These are phyloP conservation scores for Brachyhypopomus gauderio DNA, from an alignment of 2,113 vertebrate species.

Conservation along the genomic window DNA sequence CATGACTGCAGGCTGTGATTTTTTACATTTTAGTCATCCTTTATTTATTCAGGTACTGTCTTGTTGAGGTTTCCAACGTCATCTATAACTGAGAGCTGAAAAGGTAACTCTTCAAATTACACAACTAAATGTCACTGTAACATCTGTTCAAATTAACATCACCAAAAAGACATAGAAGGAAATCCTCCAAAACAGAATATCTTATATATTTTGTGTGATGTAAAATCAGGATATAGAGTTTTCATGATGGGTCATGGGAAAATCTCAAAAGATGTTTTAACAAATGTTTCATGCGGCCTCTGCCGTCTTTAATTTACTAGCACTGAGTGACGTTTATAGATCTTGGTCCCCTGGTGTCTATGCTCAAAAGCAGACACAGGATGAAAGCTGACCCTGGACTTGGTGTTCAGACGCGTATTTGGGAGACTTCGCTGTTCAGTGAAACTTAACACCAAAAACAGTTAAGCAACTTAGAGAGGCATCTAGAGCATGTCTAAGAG, in stretches of 20 bases:
- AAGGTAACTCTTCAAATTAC: background rate
- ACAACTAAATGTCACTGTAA: background rate
- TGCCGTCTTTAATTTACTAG: background rate
- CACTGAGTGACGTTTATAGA: slow-evolving; percentile 5
- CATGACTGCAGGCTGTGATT: background rate
- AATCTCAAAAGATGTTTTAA: background rate
- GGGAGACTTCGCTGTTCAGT: background rate
- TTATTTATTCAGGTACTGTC: slow-evolving; percentile 5
- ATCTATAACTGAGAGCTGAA: background rate
- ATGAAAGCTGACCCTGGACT: background rate
- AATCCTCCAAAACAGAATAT: background rate
- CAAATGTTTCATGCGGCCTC: background rate
- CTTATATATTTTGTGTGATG: background rate
- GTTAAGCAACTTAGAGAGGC: background rate
- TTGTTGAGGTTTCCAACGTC: background rate
- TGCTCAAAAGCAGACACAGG: background rate
- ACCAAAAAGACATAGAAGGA: background rate
- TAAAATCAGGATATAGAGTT: background rate
- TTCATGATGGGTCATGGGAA: background rate
- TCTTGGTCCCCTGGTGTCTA: background rate
- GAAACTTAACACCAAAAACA: background rate
- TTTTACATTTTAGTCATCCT: background rate
- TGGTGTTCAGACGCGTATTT: background rate
- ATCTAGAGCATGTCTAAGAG: background rate
- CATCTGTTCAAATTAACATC: background rate